Evolutionary conservation across 2,888 invertebrate species (phyloP).

Genomic region (Salticus scenicus): DNA sequence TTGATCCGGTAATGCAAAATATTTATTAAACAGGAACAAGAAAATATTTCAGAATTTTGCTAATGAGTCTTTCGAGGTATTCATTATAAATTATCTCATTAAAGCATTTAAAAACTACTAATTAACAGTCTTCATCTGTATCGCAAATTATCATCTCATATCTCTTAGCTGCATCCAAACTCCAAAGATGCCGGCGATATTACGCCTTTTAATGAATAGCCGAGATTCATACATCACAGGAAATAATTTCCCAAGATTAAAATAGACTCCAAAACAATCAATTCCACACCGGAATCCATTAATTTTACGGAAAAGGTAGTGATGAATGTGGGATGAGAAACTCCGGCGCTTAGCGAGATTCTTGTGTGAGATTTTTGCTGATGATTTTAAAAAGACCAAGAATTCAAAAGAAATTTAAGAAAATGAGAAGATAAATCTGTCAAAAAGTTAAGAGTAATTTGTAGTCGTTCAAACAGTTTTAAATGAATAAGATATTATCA

Average conservation of each 20-base stretch:
- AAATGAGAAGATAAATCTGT: neutral
- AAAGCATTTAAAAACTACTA: too few relatives aligned
- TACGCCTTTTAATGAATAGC: too few relatives aligned
- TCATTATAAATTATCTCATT: too few relatives aligned
- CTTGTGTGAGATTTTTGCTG: neutral
- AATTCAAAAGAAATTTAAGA: neutral
- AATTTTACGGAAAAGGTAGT: neutral
- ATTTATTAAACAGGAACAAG: too few relatives aligned
- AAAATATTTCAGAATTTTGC: too few relatives aligned
- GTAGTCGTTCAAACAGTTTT: neutral
- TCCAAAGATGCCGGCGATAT: too few relatives aligned
- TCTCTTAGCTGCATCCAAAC: too few relatives aligned
- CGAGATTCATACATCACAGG: neutral
- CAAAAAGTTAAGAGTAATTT: slow-evolving; percentile 3
- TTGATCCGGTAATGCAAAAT: too few relatives aligned
- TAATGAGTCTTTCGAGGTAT: too few relatives aligned
- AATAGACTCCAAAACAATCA: slow-evolving; percentile 1
- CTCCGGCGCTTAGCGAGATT: neutral
- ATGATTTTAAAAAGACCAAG: neutral
- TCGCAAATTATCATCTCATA: too few relatives aligned
- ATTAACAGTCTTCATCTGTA: too few relatives aligned
- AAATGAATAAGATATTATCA: too few relatives aligned
- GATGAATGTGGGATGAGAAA: neutral
- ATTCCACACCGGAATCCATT: neutral
- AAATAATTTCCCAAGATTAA: neutral